These are phyloP conservation scores for Eumerus sabulonum DNA, from an alignment of 2,888 invertebrate species.

Conservation along the genomic window DNA sequence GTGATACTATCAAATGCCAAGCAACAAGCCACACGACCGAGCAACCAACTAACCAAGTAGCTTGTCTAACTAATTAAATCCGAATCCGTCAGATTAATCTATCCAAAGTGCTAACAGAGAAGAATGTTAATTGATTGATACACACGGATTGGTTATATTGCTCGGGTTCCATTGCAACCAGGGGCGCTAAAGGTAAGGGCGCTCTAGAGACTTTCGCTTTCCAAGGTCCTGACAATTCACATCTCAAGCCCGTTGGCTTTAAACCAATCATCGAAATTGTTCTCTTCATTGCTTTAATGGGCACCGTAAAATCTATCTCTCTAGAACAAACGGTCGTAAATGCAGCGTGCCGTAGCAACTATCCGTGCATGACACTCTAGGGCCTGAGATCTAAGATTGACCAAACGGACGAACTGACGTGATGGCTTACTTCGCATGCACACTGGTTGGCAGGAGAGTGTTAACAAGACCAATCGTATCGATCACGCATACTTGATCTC, in stretches of 20 bases:
- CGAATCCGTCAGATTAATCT: conserved; percentile 59
- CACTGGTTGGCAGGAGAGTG: conserved; percentile 32
- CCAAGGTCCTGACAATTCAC: conserved; percentile 38
- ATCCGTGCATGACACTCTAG: conserved; percentile 56
- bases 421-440: conserved; percentile 49
- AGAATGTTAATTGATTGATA: conserved; percentile 64
- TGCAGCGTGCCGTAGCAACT: conserved; percentile 18
- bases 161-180: too few species aligned
- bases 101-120: conserved; percentile 58
- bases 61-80: conserved; percentile 65
- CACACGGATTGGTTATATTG: conserved; percentile 13
- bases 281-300: conserved; percentile 10
- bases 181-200: too few species aligned
- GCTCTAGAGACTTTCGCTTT: conserved; percentile 48
- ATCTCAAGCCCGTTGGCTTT: too few species aligned
- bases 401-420: too few species aligned
- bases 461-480: conserved; percentile 65
- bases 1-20: conserved; percentile 37
- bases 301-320: conserved; percentile 6
- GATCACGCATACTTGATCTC: conserved; percentile 50
- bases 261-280: conserved; percentile 26
- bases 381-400: conserved; percentile 28
- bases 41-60: conserved; percentile 39
- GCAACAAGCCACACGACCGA: conserved; percentile 17
- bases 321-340: background rate